Evolutionary conservation across 1,140 invertebrate genomes (phyloP).

Genomic region (Portunus trituberculatus): DNA sequence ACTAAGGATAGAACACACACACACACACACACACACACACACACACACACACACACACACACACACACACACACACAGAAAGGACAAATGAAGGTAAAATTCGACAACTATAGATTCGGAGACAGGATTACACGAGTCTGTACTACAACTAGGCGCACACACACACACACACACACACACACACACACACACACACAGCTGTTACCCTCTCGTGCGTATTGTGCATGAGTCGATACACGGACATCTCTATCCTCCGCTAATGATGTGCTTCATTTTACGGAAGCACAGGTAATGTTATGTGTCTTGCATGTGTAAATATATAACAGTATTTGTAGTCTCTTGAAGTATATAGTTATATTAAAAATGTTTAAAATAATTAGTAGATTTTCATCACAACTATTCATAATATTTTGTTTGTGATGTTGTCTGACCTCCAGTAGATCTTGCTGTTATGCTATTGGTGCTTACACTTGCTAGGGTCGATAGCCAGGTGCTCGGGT

Average conservation of each 20-base stretch:
- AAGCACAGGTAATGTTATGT: conserved; percentile 67
- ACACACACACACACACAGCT: conserved; percentile 43
- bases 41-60: conserved; percentile 47
- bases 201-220: conserved; percentile 59
- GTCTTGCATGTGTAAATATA: conserved; percentile 73
- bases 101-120: too few relatives aligned
- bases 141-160: conserved; percentile 1
- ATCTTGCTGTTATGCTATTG: conserved; percentile 73
- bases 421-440: conserved; percentile 54
- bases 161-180: conserved; percentile 59
- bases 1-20: conserved; percentile 46
- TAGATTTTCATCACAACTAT: conserved; percentile 71
- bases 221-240: conserved; percentile 58
- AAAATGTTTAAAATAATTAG: conserved; percentile 65
- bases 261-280: conserved; percentile 58
- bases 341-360: conserved; percentile 70
- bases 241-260: conserved; percentile 48
- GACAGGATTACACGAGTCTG: too few relatives aligned
- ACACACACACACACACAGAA: background rate
- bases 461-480: conserved; percentile 67
- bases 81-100: background rate
- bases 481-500: conserved; percentile 37
- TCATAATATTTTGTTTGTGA: conserved; percentile 72
- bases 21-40: conserved; percentile 50
- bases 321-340: conserved; percentile 71